Evolutionary conservation across 2,113 vertebrate genomes (phyloP), one percentile per base, ranked within the genome.

Genomic region (Limanda limanda): DNA sequence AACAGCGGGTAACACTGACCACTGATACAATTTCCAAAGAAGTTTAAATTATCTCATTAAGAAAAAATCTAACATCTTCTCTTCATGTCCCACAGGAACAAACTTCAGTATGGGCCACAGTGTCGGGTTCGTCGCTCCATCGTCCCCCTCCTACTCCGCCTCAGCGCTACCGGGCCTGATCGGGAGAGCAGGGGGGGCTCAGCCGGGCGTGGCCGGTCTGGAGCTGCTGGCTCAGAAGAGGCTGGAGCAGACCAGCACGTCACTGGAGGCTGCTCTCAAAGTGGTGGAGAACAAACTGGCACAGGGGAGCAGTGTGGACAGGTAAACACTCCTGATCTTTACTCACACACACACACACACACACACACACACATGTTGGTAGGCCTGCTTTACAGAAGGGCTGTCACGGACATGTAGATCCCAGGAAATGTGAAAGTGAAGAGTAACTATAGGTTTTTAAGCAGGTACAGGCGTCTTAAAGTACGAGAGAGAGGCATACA

Each of bases 181-280:
- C 14, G 78, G 74, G 3, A 90, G 68, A 78, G 78, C 77, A n/a
- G 89, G 61, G 79, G 10, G 25, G 0, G 8, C 79, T 1, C 79
- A 18, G 48, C 15, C n/a, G 3, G 74, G 63, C 1, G 68, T 40
- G 35, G 82, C 83, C 0, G 75, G 74, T 45, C 81, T 85, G n/a
- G 42, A 93, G 1, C 51, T 79, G 4, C 80, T 89, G 83, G 93
- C 91, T 48, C 95, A 95, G 84, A 95, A 94, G 81, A 91, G 92
- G 27, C 92, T 97, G 89, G 96, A 97, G 51, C 94, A 95, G 76
- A 96, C 96, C 83, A 97, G 93, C 78, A 95, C 93, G 0, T 95
- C 95, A 8, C 92, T 97, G 91, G 95, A 94, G 4, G 93, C 95
- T 0, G 91, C 95, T 0, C 88, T 97, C 42, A 95, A 95, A 58